Evolutionary conservation across 2,888 invertebrate genomes (phyloP), one percentile per base, ranked within the genome.

Genomic region (Punctoribates punctum): DNA sequence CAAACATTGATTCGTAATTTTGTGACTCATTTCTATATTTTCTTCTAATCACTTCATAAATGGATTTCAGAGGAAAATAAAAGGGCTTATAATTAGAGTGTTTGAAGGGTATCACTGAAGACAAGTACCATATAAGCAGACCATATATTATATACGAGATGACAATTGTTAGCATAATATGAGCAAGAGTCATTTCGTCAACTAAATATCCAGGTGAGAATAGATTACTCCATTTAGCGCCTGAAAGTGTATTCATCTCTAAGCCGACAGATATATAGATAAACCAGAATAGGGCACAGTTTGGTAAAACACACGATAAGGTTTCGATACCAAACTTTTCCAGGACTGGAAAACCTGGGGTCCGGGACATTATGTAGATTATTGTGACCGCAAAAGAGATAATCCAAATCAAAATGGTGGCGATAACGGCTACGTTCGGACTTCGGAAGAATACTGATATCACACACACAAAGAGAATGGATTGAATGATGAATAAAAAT

Each of bases 391-490:
- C 34, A 5, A 65, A 38, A 0, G 34, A 34, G 3, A 65, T 3
- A 25, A 65, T 34, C 65, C 65, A 65, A 13, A 65, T 1, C 8
- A 65, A 20, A 20, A 65, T 65, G 8, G 65, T 65, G 5, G 34
- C 65, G n/a, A 65, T 34, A 17, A 65, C 65, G 34, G 38, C 65
- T n/a, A 65, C 34, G 20, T 65, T 65, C 0, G 65, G 65, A 27
- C 60, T 60, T 13, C 17, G 25, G 65, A 65, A 65, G 9, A 65
- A 65, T 65, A 65, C 65, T 3, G 65, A 65, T 65, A 65, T 65
- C 1, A 65, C 34, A 34, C 65, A 65, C 17, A 65, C 65, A 6
- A 38, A 65, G 5, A 65, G 34, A 38, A 65, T 65, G 4, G 34
- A 34, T 65, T 65, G 65, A 20, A 38, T 65, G n/a, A 65, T 2